phyloP scores from a whole-genome alignment of 2,113 vertebrate species.

The Mormyrus lacerda region DNA sequence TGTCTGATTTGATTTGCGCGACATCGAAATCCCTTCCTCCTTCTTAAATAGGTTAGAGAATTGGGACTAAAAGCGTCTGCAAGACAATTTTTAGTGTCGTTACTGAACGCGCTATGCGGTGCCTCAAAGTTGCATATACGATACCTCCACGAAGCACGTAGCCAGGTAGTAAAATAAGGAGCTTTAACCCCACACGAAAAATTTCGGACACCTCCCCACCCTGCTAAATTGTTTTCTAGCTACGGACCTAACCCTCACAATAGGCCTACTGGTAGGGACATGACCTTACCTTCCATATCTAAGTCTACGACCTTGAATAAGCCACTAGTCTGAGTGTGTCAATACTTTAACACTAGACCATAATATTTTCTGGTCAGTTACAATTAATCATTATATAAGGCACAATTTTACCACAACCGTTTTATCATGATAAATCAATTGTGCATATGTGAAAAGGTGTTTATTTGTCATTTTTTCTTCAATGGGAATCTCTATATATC shows the following conservation, averaged over 20 bases:
- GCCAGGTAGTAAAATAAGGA: background rate
- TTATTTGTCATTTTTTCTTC: background rate
- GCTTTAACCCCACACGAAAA: background rate
- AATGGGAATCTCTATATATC: background rate
- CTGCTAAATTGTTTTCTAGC: background rate
- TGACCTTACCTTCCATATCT: background rate
- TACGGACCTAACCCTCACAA: background rate
- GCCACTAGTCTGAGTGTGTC: background rate
- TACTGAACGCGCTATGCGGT: background rate
- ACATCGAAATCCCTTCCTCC: background rate
- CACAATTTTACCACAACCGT: background rate
- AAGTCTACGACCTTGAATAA: background rate
- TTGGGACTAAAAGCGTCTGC: background rate
- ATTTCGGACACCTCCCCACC: background rate
- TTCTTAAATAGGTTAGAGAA: background rate
- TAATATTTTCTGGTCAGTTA: background rate
- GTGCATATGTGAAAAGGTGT: background rate
- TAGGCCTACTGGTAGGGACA: background rate
- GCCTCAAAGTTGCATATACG: background rate
- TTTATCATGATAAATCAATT: background rate
- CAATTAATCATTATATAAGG: background rate
- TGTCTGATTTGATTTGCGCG: background rate
- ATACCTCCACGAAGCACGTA: background rate
- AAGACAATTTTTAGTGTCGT: background rate
- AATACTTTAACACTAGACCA: background rate